Evolutionary conservation across 2,113 vertebrate genomes (phyloP).

Genomic region (Chionodraco myersi): DNA sequence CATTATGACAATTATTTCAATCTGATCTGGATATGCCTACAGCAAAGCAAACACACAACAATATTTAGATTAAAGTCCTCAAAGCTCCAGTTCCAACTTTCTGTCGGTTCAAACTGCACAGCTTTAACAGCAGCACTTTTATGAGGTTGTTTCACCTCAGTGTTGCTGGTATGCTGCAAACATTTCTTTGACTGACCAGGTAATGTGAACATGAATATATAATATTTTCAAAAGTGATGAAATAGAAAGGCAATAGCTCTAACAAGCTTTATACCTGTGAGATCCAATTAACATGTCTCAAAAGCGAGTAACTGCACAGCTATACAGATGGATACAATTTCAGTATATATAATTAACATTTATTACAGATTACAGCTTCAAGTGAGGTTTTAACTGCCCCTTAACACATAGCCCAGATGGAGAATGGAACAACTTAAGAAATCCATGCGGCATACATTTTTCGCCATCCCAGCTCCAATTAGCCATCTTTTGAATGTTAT

Average conservation of each 20-base stretch:
- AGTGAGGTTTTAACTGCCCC: background rate
- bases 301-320: background rate
- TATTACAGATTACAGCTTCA: background rate
- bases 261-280: background rate
- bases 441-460: background rate
- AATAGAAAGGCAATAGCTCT: background rate
- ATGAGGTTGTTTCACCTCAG: background rate
- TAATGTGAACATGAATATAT: slow-evolving; percentile 4
- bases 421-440: background rate
- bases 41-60: background rate
- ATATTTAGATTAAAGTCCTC: background rate
- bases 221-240: background rate
- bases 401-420: background rate
- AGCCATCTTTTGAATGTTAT: background rate
- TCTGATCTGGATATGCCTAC: background rate
- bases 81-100: background rate
- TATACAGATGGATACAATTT: slow-evolving; percentile 8
- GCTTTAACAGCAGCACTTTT: background rate
- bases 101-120: background rate
- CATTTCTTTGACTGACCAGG: slow-evolving; percentile 13
- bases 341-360: background rate
- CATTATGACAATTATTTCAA: background rate
- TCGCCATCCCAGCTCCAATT: background rate
- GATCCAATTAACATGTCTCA: background rate
- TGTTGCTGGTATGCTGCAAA: background rate